These are phyloP conservation scores for Thysanoteuthis rhombus DNA, from an alignment of 2,888 invertebrate species.

Conservation along the genomic window DNA sequence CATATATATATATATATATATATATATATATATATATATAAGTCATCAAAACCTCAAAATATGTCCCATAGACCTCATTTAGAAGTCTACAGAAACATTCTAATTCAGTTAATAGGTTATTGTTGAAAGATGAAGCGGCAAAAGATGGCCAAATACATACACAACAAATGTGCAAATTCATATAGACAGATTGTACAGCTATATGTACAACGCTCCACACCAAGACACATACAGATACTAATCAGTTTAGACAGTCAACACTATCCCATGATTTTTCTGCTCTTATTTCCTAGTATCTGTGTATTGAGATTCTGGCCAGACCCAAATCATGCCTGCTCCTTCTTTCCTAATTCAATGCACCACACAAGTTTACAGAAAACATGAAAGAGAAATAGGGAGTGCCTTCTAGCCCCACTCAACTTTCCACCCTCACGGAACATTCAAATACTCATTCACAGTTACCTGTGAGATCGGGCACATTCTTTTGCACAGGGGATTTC, in stretches of 20 bases:
- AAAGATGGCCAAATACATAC: too few species aligned
- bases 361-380: not conserved
- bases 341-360: not conserved
- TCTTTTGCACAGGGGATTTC: not conserved
- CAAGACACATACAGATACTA: not conserved
- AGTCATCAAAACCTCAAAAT: too few species aligned
- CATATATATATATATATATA: too few species aligned
- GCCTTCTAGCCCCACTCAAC: not conserved
- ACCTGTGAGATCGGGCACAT: not conserved
- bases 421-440: not conserved
- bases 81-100: too few species aligned
- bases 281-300: not conserved
- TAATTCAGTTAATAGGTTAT: too few species aligned
- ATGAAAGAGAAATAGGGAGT: not conserved
- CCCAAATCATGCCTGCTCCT: not conserved
- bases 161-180: too few species aligned
- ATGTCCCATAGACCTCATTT: too few species aligned
- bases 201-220: too few species aligned
- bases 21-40: too few species aligned
- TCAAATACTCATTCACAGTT: not conserved
- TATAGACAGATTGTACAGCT: too few species aligned
- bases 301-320: not conserved
- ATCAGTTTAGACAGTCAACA: not conserved
- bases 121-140: too few species aligned
- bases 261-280: not conserved